Base-by-base conservation (phyloP, 2,888 invertebrate species). In the Hypolimnas misippus region DNA sequence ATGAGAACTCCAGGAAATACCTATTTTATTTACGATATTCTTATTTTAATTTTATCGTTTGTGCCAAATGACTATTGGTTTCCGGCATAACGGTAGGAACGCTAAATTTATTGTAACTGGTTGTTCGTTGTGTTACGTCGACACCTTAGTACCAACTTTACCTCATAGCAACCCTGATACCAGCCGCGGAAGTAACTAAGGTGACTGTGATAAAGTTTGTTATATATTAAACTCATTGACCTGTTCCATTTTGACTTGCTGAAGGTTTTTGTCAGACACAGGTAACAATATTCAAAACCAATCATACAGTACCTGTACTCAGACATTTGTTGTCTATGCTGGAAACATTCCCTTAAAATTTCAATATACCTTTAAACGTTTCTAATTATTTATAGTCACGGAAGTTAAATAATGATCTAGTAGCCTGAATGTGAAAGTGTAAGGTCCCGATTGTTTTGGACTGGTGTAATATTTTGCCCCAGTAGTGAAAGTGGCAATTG, bases 401-500 rank as follows among this genome's bases (percentile, higher is more conserved):
- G n/a, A 42, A 17, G 16, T 42, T 17, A 42, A 7, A 17, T 17
- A 17, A 42, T 8, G 17, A 16, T 7, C 1, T 8, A 42, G 42
- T 42, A 17, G 16, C 19, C n/a, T 46, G 44, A 46, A 21, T 49
- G 49, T 7, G 1, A 19, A 49, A 49, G 49, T 14, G 29, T 49
- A 25, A 49, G 49, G 25, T 49, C 49, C 19, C 29, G 19, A 29
- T 57, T 31, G 54, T 55, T 33, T 31, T 51, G 52, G 40, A 60
- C 61, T 19, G 57, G 6, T 62, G 29, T 25, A 25, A 52, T 40
- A 54, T 19, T 57, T 19, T 76, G 44, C 46, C 31, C 31, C 73
- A 73, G 74, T 76, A 89, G 90, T 90, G 90, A 90, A 90, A 91
- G 89, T 90, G 79, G 73, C 76, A 72, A 72, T 74, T 71, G 71